Base-by-base conservation (phyloP, 2,113 vertebrate genomes). In the Copsychus sechellarum region DNA sequence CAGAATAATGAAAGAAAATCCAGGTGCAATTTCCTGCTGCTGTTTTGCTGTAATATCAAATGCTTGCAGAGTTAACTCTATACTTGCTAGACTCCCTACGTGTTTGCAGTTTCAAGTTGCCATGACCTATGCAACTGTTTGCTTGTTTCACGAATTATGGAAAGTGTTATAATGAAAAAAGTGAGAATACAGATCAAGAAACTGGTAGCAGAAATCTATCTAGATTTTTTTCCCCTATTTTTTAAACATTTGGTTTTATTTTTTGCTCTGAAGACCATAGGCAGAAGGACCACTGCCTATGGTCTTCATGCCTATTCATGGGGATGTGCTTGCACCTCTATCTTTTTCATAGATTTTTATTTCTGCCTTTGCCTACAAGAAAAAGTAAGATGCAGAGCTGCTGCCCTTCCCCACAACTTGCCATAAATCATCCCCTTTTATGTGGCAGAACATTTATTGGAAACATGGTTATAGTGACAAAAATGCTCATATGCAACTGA, bases 1-100 rank as follows among this genome's bases (percentile, higher is more conserved):
- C 76, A 48, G 56, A 74, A 84, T 65, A 94, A 90, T 42, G 53
- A 36, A 60, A 81, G 64, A 78, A 93, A 96, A 86, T 78, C 36
- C 60, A 72, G 48, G 28, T 69, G 13, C 48, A 58, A 88, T 92
- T 81, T 80, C 42, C 66, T 81, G 7, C 71, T 48, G 36, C 10
- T 5, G 33, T 77, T 92, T 88, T 81, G 20, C 31, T 76, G 22
- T 84, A 67, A 71, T 78, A 78, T n/a, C 14, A 88, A 66, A 86
- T 22, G 28, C 45, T 72, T 78, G 15, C 67, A 90, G 67, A 8
- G 16, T 92, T 88, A 88, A 33, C 45, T 77, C 54, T 51, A 83
- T 54, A 6, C 42, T 73, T 58, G 23, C 29, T 73, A 50, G 12
- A 11, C 58, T 83, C 33, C 34, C 47, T 51, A 42, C 0, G 0